Evolutionary conservation across 2,797 vertebrate species (phyloP), one percentile per base, ranked within the genome.

Genomic region (Percopsis omiscomaycus): DNA sequence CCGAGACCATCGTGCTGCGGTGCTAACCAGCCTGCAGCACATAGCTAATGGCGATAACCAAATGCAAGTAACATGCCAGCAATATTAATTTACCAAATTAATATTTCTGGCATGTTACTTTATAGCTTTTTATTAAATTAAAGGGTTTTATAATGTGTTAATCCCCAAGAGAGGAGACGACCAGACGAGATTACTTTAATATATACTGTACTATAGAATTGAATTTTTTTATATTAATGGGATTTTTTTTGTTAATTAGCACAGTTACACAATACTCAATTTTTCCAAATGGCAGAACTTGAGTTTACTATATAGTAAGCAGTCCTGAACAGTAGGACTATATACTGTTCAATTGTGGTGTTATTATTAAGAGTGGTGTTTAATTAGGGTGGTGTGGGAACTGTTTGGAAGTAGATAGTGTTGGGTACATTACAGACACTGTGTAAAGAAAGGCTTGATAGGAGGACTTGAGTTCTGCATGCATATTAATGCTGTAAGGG

Each of bases 131-230:
- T 86, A 89, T 85, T 85, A 57, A 59, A 83, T 82, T 68, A 37
- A 37, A 37, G 6, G 32, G 32, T 37, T 37, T 37, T 6, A 37
- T 56, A 48, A 67, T 52, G 58, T 53, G 55, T 61, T 84, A 88
- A 86, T 86, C 76, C 73, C 72, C 51, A 27, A 60, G 49, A 66
- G 77, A 78, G 84, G 74, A 86, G 68, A 74, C 49, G 71, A 62
- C 32, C 32, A 55, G 60, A 74, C 65, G 68, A 27, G 70, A 88
- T 86, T 87, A 84, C 59, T 28, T 59, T 76, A 65, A 22, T 68
- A 51, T 47, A 32, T 56, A 69, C 10, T 75, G 22, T 42, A 60
- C 61, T 59, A 11, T 77, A 69, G 63, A 56, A 61, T 53, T 66
- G 62, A 22, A 11, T 30, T 28, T 54, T 67, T 72, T 75, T 62